Base-by-base conservation (phyloP, 2,113 vertebrate species). In the Onychostruthus taczanowskii region DNA sequence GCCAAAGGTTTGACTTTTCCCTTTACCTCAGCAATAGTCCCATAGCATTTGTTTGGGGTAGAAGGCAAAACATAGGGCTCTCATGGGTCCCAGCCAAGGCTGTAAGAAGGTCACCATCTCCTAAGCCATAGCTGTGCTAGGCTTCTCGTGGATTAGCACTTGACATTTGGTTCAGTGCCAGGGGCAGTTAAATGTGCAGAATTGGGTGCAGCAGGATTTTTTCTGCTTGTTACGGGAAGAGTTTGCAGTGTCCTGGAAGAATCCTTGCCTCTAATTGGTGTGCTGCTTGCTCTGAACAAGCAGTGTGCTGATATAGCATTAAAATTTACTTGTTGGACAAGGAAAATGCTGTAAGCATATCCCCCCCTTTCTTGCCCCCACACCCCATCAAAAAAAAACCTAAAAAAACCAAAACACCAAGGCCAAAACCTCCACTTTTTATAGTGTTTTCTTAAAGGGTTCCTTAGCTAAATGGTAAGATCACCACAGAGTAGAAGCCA, bases 11-110 rank as follows among this genome's bases (percentile, higher is more conserved):
- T 92, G 84, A 92, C 90, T 70, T 85, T 93, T 86, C 91, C 75
- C 76, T 83, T 93, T 95, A 95, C 78, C 92, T 95, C 95, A 94
- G 84, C 89, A 92, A 90, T 77, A 89, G 87, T 94, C 90, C 85
- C 79, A 88, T 37, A 77, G 53, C 83, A 46, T 95, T 96, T 96
- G 89, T 43, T 91, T 94, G 94, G 84, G 93, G 91, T 95, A 90
- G 91, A 96, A 95, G 94, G 92, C 90, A 93, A 96, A 96, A 93
- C 84, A 49, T 28, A 20, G 70, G 74, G 46, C 72, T 93, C 64
- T 75, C 3, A 69, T 67, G 68, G 62, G 39, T 84, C 77, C 86
- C 79, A 87, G 92, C 96, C 94, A 95, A 95, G 78, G 84, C 89
- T 80, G 10, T 63, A 50, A 84, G 92, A 92, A 70, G 61, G 91